A percentile compares a stretch with the other conserved stretches of the same genome.
These are phyloP conservation scores for Margaritifera margaritifera DNA, from an alignment of 2,888 invertebrate genomes.

Conservation along the genomic window DNA sequence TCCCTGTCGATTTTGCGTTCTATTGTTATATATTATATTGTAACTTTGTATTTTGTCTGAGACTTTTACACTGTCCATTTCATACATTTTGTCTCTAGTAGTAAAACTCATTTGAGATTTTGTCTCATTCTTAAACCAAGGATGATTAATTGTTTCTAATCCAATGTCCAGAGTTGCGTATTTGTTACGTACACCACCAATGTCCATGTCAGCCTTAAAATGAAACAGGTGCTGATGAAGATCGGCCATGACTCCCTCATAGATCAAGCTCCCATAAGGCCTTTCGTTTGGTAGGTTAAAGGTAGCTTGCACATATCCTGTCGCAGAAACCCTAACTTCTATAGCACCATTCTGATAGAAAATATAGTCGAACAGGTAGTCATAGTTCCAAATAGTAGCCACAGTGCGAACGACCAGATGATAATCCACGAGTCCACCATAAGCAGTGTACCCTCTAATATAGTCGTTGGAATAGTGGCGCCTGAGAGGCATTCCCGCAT, in stretches of 20 bases:
- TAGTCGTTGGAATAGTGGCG: conserved; percentile 49
- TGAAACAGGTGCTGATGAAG: conserved; percentile 59
- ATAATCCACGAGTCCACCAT: conserved; percentile 50
- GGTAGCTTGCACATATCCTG: conserved; percentile 55
- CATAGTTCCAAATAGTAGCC: conserved; percentile 56
- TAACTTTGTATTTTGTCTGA: conserved; percentile 15
- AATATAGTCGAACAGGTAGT: conserved; percentile 62
- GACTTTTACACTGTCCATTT: conserved; percentile 29
- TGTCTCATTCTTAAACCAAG: conserved; percentile 22
- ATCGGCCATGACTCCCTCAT: conserved; percentile 44
- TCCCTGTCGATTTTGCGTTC: conserved; percentile 37
- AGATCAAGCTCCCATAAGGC: conserved; percentile 43
- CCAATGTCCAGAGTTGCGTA: conserved; percentile 37
- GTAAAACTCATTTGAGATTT: conserved; percentile 37
- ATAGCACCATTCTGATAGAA: conserved; percentile 60
- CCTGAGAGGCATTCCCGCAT: conserved; percentile 51
- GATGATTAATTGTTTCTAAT: conserved; percentile 29
- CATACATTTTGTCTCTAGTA: conserved; percentile 36
- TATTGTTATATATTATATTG: conserved; percentile 35
- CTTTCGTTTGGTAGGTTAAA: conserved; percentile 35
- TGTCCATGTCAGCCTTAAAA: conserved; percentile 63
- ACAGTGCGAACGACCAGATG: conserved; percentile 55
- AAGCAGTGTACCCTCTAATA: conserved; percentile 36
- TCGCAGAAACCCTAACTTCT: conserved; percentile 51
- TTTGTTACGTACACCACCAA: conserved; percentile 48